Percentiles rank a stretch among this genome's conserved stretches.
These are phyloP conservation scores for Enteromius trimaculatus DNA, from an alignment of 2,797 vertebrate genomes.

Conservation along the genomic window DNA sequence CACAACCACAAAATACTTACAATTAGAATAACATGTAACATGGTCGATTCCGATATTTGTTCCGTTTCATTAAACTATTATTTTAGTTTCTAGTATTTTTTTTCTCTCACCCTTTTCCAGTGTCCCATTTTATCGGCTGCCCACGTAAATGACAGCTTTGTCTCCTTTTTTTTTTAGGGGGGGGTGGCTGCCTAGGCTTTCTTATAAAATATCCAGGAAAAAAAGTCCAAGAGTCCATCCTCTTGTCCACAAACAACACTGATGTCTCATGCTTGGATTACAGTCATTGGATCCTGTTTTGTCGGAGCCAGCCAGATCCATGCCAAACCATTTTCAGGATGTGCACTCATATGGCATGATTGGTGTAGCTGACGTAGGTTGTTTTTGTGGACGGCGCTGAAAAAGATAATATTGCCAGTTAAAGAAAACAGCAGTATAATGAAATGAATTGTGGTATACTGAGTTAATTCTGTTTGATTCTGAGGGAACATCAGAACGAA, in stretches of 20 bases:
- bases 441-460: constrained; percentile 10
- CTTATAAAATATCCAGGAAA: constrained; percentile 64
- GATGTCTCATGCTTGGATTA: constrained; percentile 59
- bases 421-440: neutral
- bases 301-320: neutral
- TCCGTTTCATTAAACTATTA: constrained; percentile 65
- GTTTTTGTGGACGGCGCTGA: constrained; percentile 78
- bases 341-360: constrained; percentile 88
- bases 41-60: constrained; percentile 83
- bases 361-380: constrained; percentile 96
- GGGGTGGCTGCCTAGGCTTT: constrained; percentile 20
- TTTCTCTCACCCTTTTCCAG: constrained; percentile 32
- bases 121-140: constrained; percentile 32
- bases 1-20: constrained; percentile 94
- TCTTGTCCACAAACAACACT: constrained; percentile 57
- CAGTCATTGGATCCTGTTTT: constrained; percentile 34
- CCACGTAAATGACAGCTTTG: constrained; percentile 45
- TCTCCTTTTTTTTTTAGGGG: constrained; percentile 20
- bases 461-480: constrained; percentile 26
- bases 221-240: constrained; percentile 42
- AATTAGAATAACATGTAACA: constrained; percentile 91
- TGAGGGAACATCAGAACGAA: neutral
- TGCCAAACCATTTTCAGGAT: constrained; percentile 35
- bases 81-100: constrained; percentile 22
- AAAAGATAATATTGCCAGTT: constrained; percentile 40